Percentiles rank a stretch among this genome's conserved stretches.
Evolutionary conservation across 2,797 vertebrate species (phyloP).

Genomic region (Pseudotriccus pelzelni): DNA sequence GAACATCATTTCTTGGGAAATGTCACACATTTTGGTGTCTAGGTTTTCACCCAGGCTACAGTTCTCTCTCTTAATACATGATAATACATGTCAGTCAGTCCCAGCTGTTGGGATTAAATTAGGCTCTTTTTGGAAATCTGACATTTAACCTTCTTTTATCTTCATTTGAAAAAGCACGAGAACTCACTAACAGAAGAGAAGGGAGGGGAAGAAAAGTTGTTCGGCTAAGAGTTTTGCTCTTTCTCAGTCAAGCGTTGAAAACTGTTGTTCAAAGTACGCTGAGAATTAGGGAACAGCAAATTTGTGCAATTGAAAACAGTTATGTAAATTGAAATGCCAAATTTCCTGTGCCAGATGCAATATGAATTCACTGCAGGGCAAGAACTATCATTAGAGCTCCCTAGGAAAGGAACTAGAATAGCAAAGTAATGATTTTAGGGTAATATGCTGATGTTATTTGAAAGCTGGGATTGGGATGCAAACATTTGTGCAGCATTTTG

Average conservation of each 20-base stretch:
- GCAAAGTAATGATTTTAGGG: slow-evolving; percentile 66
- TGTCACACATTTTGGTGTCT: background rate
- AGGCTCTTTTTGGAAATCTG: background rate
- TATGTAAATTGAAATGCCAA: slow-evolving; percentile 61
- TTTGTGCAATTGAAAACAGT: slow-evolving; percentile 55
- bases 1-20: background rate
- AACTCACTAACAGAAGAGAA: background rate
- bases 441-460: slow-evolving; percentile 63
- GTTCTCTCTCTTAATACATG: background rate
- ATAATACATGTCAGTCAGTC: background rate
- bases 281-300: slow-evolving; percentile 53
- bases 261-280: slow-evolving; percentile 8
- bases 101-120: background rate
- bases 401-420: slow-evolving; percentile 60
- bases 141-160: background rate
- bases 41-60: background rate
- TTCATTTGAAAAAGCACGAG: background rate
- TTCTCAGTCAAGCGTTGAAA: slow-evolving; percentile 42
- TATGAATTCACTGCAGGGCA: slow-evolving; percentile 66
- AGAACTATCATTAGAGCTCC: slow-evolving; percentile 59
- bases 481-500: slow-evolving; percentile 55
- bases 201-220: background rate
- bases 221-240: slow-evolving; percentile 21
- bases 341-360: slow-evolving; percentile 63
- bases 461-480: slow-evolving; percentile 52